These are phyloP conservation scores for Meriones unguiculatus DNA, from an alignment of 2,113 vertebrate genomes.

Conservation along the genomic window DNA sequence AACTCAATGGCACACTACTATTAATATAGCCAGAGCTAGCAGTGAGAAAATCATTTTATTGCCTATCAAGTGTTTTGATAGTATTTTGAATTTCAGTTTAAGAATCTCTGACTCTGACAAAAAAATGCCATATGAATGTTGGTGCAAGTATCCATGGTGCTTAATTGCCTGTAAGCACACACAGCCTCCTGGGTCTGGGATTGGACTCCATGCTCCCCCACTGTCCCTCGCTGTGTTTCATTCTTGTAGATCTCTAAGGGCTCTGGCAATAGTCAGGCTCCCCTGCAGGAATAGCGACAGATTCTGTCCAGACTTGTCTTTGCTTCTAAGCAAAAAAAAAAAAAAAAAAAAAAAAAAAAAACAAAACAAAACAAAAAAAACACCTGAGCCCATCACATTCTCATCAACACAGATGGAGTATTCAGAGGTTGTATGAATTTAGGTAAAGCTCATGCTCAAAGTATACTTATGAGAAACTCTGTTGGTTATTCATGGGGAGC, in stretches of 20 bases:
- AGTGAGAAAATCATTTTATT: not conserved
- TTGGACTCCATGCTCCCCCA: not conserved
- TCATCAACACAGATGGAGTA: constrained; percentile 45
- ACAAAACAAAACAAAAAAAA: constrained; percentile 48
- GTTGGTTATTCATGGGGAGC: accelerated
- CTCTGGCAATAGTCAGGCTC: not conserved
- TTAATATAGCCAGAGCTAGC: not conserved
- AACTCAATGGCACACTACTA: not conserved
- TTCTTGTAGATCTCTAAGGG: not conserved
- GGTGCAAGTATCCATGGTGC: not conserved
- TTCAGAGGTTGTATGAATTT: not conserved
- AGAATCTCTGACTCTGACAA: not conserved
- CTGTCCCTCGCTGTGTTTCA: not conserved
- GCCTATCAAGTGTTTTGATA: not conserved
- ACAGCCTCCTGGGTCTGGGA: not conserved
- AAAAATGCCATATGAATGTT: not conserved
- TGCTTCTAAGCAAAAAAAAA: constrained; percentile 63
- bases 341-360: no score
- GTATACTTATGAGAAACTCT: not conserved
- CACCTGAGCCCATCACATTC: constrained; percentile 70
- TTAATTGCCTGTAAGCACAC: not conserved
- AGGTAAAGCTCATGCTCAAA: not conserved
- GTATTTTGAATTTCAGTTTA: not conserved
- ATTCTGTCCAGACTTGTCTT: constrained; percentile 72
- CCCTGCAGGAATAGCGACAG: not conserved